Evolutionary conservation across 1,140 invertebrate genomes (phyloP), one percentile per base, ranked within the genome.

Genomic region (Procambarus virginalis): DNA sequence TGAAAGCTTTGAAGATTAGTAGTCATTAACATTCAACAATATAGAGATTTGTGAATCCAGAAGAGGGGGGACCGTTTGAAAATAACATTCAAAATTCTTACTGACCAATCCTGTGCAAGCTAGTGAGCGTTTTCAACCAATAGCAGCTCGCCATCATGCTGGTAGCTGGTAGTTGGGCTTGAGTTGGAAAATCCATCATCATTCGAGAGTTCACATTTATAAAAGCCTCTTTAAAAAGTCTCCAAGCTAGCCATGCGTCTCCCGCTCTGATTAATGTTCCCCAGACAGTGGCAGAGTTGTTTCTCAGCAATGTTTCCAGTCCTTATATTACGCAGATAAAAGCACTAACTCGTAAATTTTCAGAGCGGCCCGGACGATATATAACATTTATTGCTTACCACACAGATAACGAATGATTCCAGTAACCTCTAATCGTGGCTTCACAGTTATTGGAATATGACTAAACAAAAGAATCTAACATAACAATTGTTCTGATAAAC

Each of bases 151-250:
- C 22, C 55, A 46, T 12, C 55, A 80, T 51, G 68, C 20, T 51
- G 68, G 20, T n/a, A 80, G 14, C 5, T 20, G 78, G 49, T 12
- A 49, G 78, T 80, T 20, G 5, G 49, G 20, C 22, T 55, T 22
- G 55, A 80, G 78, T 51, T 58, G 78, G 78, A 49, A 80, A 80
- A 80, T 80, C 58, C 78, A 80, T 80, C 78, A 80, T 80, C 78
- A 80, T 80, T 80, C 78, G 78, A 3, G 55, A 20, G 12, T 55
- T 55, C 49, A 17, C 78, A 80, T 80, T 80, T 55, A 80, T 80
- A 22, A 80, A 80, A 55, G 76, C 46, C 46, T 49, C 76, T 49
- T n/a, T 78, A 77, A 46, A 34, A 34, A 78, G 46, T 78, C 76
- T 78, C 76, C 51, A 10, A 77, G 75, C 12, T 45, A 14, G 20